These are phyloP conservation scores for Oreochromis grahami DNA, from an alignment of 2,797 vertebrate species.

Conservation along the genomic window DNA sequence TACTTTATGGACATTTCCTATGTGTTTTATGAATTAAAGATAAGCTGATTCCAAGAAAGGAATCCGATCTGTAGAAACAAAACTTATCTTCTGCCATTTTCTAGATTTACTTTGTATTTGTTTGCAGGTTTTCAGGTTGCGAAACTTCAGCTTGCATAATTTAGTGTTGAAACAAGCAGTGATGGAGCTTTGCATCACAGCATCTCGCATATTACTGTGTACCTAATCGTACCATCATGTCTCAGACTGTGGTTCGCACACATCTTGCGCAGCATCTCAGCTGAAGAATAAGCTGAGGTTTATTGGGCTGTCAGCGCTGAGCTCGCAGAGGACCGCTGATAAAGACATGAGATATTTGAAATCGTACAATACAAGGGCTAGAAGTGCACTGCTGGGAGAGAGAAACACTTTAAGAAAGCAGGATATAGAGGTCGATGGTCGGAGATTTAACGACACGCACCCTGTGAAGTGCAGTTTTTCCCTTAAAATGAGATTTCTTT, in stretches of 20 bases:
- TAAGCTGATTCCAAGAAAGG: not conserved
- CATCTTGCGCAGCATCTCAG: not conserved
- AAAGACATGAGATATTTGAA: conserved; percentile 16
- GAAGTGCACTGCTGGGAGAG: not conserved
- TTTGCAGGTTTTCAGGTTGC: not conserved
- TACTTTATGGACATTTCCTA: not conserved
- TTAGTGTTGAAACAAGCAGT: not conserved
- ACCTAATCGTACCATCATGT: not conserved
- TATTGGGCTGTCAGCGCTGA: not conserved
- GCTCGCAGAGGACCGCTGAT: not conserved
- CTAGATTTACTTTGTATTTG: not conserved
- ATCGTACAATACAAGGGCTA: not conserved
- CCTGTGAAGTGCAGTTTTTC: not conserved
- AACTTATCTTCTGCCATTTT: not conserved
- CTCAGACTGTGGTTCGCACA: not conserved
- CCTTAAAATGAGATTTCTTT: conserved; percentile 10
- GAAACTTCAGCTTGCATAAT: not conserved
- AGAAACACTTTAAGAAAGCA: not conserved
- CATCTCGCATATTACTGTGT: not conserved
- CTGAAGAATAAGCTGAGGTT: not conserved
- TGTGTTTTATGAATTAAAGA: conserved; percentile 9
- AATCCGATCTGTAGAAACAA: not conserved
- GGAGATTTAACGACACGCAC: not conserved
- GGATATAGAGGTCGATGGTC: not conserved
- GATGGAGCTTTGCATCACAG: not conserved